Percentiles rank a stretch among this genome's conserved stretches.
These are phyloP conservation scores for Euzetes globulus DNA, from an alignment of 2,888 invertebrate species.

Conservation along the genomic window DNA sequence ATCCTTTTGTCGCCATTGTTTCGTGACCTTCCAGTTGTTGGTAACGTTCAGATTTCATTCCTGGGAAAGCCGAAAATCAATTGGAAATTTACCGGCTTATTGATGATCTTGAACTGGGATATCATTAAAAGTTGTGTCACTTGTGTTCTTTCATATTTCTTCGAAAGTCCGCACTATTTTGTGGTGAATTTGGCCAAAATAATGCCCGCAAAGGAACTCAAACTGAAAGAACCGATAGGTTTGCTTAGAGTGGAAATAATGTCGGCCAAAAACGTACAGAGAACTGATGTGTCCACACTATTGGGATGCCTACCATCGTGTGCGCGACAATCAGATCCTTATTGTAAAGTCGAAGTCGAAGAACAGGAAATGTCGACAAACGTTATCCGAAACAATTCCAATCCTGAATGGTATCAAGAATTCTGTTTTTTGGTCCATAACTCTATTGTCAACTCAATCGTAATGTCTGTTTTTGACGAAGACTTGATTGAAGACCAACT, in stretches of 20 bases:
- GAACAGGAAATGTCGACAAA: background rate
- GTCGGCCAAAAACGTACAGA: background rate
- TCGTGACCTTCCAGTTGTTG: background rate
- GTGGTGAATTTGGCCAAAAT: slow-evolving; percentile 21
- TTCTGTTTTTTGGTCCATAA: slow-evolving; percentile 17
- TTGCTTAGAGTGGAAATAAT: background rate
- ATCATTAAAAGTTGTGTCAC: background rate
- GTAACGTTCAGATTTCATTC: background rate
- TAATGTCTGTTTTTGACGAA: slow-evolving; percentile 4
- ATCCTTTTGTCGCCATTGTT: background rate
- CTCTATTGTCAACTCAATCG: background rate
- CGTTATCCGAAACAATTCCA: background rate
- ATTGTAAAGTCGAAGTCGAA: slow-evolving; percentile 19
- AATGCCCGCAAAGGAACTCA: background rate
- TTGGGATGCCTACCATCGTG: background rate
- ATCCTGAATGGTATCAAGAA: slow-evolving; percentile 23
- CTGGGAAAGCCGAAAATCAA: slow-evolving; percentile 19
- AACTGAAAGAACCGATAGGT: slow-evolving; percentile 10
- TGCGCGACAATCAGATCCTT: background rate
- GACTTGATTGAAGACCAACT: slow-evolving; percentile 23
- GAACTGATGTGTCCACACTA: background rate
- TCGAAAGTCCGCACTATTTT: background rate
- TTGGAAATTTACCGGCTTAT: slow-evolving; percentile 24
- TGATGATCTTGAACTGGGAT: background rate
- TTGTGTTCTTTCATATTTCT: background rate